Evolutionary conservation across 1,140 invertebrate genomes (phyloP).

Genomic region (Pectinophora gossypiella): DNA sequence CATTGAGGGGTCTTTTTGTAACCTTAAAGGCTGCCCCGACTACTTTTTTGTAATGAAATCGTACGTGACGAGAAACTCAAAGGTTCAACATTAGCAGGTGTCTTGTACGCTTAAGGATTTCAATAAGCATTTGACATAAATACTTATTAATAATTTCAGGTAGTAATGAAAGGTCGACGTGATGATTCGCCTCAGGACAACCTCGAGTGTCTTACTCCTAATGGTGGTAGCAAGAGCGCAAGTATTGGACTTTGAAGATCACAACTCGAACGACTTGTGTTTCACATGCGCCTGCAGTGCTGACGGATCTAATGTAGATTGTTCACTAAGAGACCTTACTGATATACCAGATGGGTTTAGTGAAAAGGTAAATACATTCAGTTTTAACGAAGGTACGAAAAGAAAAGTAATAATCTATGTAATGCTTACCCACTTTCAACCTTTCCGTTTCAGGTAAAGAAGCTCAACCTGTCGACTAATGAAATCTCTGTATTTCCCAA

Average conservation of each 20-base stretch:
- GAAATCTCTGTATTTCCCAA: slow-evolving; percentile 73
- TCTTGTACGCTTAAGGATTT: slow-evolving; percentile 5
- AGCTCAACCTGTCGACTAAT: slow-evolving; percentile 79
- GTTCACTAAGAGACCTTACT: slow-evolving; percentile 49
- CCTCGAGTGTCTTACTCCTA: slow-evolving; percentile 29
- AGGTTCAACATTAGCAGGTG: slow-evolving; percentile 26
- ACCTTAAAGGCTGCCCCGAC: neutral
- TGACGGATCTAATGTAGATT: slow-evolving; percentile 45
- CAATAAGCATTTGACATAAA: neutral
- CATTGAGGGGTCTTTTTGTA: neutral
- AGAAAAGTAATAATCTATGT: too few relatives aligned
- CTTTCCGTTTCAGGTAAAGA: slow-evolving; percentile 63
- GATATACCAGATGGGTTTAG: slow-evolving; percentile 42
- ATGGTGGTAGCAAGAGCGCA: slow-evolving; percentile 30
- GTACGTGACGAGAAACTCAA: slow-evolving; percentile 28
- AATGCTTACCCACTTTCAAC: too few relatives aligned
- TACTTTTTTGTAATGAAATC: slow-evolving; percentile 9
- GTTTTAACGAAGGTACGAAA: too few relatives aligned
- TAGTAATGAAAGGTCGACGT: slow-evolving; percentile 56
- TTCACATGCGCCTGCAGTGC: slow-evolving; percentile 45
- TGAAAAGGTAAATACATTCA: slow-evolving; percentile 29
- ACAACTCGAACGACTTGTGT: slow-evolving; percentile 35
- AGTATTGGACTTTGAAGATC: slow-evolving; percentile 47
- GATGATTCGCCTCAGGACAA: slow-evolving; percentile 39
- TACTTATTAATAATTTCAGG: slow-evolving; percentile 25